These are phyloP conservation scores for Leucoma salicis DNA, from an alignment of 2,888 invertebrate species.

Conservation along the genomic window DNA sequence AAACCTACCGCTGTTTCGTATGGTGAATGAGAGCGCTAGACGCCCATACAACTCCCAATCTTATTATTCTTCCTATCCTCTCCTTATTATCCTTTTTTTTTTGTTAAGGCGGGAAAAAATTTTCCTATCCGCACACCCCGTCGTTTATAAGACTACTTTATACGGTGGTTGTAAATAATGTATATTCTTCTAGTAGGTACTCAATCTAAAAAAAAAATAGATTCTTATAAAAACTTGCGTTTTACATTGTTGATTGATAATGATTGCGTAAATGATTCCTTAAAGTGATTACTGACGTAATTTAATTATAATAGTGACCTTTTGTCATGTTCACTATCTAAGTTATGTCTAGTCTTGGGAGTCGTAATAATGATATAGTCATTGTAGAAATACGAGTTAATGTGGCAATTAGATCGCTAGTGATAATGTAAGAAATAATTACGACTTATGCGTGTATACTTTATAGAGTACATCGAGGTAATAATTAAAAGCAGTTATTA, in stretches of 20 bases:
- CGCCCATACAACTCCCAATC: no score
- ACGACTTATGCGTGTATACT: not conserved
- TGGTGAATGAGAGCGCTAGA: no score
- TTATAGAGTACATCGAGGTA: not conserved
- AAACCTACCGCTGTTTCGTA: no score
- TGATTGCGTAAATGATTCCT: slow-evolving; percentile 1
- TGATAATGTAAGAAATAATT: not conserved
- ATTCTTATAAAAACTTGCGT: slow-evolving; percentile 5
- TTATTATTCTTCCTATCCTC: no score
- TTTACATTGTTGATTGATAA: slow-evolving; percentile 13
- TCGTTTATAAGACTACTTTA: no score
- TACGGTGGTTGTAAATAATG: no score
- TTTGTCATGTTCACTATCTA: slow-evolving; percentile 11
- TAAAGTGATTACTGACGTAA: slow-evolving; percentile 13
- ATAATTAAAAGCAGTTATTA: no score
- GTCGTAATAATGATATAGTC: not conserved
- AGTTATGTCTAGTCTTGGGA: slow-evolving; percentile 7
- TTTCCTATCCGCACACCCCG: no score
- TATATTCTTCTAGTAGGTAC: no score
- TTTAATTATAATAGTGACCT: slow-evolving; percentile 11
- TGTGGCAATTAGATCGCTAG: not conserved
- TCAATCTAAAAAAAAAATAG: no score
- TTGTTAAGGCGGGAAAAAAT: no score
- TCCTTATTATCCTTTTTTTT: no score
- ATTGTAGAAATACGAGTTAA: not conserved